Evolutionary conservation across 64 coral and sea anemone genomes (phyloP).

Genomic region (Montipora foliosa): DNA sequence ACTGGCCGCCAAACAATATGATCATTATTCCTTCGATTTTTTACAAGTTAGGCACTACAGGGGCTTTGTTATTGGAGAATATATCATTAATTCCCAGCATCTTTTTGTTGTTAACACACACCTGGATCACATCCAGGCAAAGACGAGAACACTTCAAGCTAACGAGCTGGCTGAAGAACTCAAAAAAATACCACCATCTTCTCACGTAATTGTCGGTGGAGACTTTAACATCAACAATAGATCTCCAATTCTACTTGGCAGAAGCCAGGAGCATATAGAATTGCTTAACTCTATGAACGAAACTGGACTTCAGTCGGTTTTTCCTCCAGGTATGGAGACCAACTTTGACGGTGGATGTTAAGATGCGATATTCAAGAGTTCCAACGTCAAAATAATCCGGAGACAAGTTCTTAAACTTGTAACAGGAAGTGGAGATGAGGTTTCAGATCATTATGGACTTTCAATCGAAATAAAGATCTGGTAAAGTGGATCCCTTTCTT

Average conservation of each 20-base stretch:
- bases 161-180: conserved; percentile 35
- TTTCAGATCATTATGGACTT: conserved; percentile 88
- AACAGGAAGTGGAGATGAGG: conserved; percentile 61
- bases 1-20: conserved; percentile 5
- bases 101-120: conserved; percentile 82
- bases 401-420: conserved; percentile 60
- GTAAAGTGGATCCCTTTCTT: background rate
- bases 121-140: conserved; percentile 59
- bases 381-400: conserved; percentile 40
- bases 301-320: conserved; percentile 63
- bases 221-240: conserved; percentile 86
- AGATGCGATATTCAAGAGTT: conserved; percentile 76
- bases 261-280: conserved; percentile 47
- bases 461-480: conserved; percentile 42
- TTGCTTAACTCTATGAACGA: conserved; percentile 51
- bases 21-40: background rate
- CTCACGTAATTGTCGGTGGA: conserved; percentile 76
- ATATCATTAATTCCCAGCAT: conserved; percentile 36
- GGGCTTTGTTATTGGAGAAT: conserved; percentile 65
- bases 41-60: conserved; percentile 14
- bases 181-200: conserved; percentile 2
- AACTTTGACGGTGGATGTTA: conserved; percentile 80
- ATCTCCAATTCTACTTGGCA: conserved; percentile 43
- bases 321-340: conserved; percentile 54
- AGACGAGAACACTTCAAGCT: conserved; percentile 47